Conservation (phyloP, 2,797 vertebrate species). For the Gastrophryne carolinensis region DNA sequence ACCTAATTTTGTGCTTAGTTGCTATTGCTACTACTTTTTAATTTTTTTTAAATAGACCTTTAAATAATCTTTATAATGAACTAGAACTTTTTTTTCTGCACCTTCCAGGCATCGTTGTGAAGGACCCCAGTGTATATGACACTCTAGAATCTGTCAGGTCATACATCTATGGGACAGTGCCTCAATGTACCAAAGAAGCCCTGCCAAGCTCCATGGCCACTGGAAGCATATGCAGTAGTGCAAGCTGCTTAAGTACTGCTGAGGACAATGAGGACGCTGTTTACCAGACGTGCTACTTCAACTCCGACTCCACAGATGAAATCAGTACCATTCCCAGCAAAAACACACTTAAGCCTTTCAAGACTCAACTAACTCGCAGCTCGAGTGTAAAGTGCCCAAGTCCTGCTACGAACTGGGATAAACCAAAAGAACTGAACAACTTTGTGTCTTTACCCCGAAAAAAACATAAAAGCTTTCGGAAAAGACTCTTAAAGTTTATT, state of each 20-base stretch:
- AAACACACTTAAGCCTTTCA: constrained; percentile 61
- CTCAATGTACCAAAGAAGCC: constrained; percentile 67
- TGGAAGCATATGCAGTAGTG: constrained; percentile 74
- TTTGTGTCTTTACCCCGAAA: constrained; percentile 69
- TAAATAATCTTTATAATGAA: not conserved
- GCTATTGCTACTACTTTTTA: no score
- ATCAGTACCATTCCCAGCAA: constrained; percentile 61
- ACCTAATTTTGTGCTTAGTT: no score
- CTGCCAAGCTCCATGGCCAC: constrained; percentile 67
- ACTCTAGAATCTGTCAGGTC: constrained; percentile 87
- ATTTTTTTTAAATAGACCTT: no score
- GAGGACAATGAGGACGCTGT: constrained; percentile 79
- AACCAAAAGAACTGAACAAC: constrained; percentile 62
- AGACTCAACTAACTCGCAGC: constrained; percentile 79
- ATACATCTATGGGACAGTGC: constrained; percentile 77
- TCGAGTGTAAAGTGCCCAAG: constrained; percentile 75
- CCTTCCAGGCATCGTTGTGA: constrained; percentile 84
- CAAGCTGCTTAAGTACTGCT: constrained; percentile 70
- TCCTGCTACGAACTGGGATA: constrained; percentile 69
- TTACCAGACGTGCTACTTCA: constrained; percentile 87
- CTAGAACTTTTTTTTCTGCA: not conserved
- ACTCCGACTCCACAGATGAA: constrained; percentile 52
- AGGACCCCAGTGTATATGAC: constrained; percentile 86
- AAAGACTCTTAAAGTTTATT: constrained; percentile 89
- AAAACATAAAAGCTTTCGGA: constrained; percentile 87